Evolutionary conservation across 2,797 vertebrate species (phyloP).

Genomic region (Ficedula albicollis): DNA sequence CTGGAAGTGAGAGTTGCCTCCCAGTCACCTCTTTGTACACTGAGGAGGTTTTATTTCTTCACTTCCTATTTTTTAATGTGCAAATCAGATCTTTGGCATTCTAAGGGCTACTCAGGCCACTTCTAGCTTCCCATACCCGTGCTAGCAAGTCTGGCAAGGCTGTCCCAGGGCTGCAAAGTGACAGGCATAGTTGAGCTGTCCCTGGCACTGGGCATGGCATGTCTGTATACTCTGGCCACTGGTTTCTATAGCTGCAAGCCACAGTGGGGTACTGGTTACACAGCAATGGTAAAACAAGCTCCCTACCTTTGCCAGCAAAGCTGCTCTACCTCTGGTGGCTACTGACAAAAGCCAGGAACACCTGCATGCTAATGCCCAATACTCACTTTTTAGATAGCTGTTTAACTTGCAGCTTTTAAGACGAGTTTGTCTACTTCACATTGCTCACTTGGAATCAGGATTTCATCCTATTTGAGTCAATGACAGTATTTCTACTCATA

Average conservation of each 20-base stretch:
- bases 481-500: not conserved
- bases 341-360: not conserved
- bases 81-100: not conserved
- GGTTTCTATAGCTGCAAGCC: not conserved
- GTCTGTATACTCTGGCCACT: accelerated
- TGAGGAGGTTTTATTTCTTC: not conserved
- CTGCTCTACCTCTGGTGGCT: not conserved
- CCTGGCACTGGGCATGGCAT: not conserved
- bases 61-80: not conserved
- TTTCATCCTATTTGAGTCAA: not conserved
- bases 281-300: not conserved
- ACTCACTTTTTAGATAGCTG: not conserved
- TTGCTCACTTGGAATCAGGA: not conserved
- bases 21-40: not conserved
- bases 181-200: not conserved
- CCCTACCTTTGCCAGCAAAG: not conserved
- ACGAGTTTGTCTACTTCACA: not conserved
- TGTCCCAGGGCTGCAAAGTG: not conserved
- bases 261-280: not conserved
- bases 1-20: not conserved
- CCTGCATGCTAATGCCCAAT: not conserved
- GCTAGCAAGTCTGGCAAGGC: accelerated
- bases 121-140: not conserved
- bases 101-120: not conserved
- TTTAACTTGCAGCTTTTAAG: not conserved